Conservation (phyloP, 2,113 vertebrate species). For the Copsychus sechellarum region DNA sequence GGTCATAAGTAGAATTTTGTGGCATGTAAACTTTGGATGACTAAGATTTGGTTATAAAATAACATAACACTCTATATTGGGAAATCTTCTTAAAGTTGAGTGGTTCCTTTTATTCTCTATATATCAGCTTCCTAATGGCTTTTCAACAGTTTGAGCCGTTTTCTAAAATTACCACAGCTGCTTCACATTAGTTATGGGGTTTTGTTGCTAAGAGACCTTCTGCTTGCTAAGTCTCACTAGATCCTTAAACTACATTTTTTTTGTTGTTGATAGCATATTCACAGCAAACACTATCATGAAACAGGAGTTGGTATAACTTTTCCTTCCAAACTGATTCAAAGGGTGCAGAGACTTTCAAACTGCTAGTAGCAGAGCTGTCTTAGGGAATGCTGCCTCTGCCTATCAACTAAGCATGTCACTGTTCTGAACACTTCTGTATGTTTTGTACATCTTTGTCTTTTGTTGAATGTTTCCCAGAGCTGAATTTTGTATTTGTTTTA, state of each 20-base stretch:
- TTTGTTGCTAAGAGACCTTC: slow-evolving; percentile 72
- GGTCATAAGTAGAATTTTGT: slow-evolving; percentile 74
- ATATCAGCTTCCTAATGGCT: slow-evolving; percentile 80
- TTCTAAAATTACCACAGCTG: slow-evolving; percentile 79
- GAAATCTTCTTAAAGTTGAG: slow-evolving; percentile 77
- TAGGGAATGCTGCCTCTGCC: neutral
- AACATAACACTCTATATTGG: slow-evolving; percentile 70
- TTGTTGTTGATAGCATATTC: slow-evolving; percentile 46
- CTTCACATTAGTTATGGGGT: slow-evolving; percentile 73
- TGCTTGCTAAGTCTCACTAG: slow-evolving; percentile 68
- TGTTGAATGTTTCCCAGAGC: accelerated
- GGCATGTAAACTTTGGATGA: slow-evolving; percentile 71
- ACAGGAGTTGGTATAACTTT: neutral
- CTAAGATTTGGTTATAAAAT: slow-evolving; percentile 77
- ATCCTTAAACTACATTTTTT: slow-evolving; percentile 47
- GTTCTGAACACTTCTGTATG: neutral
- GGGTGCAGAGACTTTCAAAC: neutral
- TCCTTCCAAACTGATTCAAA: neutral
- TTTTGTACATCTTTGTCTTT: neutral
- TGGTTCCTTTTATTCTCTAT: slow-evolving; percentile 79
- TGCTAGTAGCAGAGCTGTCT: neutral
- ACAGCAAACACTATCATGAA: neutral
- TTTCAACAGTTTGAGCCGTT: slow-evolving; percentile 79
- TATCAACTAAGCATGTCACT: neutral
- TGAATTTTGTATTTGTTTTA: neutral